Percentiles rank a stretch among this genome's conserved stretches.
Evolutionary conservation across 2,797 vertebrate species (phyloP).

Genomic region (Cacajao melanocephalus): DNA sequence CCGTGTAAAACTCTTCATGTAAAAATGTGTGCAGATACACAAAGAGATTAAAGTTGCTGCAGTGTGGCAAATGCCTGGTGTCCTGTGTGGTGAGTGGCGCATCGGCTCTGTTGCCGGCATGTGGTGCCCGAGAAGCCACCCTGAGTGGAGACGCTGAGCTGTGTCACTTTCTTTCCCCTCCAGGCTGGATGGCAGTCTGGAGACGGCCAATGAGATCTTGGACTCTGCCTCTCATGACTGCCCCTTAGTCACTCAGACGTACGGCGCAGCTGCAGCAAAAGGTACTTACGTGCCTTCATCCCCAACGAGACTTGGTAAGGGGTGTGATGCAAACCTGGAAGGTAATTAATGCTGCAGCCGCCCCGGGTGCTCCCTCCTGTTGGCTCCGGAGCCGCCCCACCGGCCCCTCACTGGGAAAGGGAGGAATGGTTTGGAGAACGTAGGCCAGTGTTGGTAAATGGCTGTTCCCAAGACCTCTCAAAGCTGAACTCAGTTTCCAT

Average conservation of each 20-base stretch:
- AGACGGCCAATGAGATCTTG: slow-evolving; percentile 94
- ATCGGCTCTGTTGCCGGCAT: background rate
- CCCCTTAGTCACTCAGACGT: slow-evolving; percentile 93
- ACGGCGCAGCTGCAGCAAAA: slow-evolving; percentile 91
- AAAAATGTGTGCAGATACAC: rapidly evolving
- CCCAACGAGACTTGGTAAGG: slow-evolving; percentile 87
- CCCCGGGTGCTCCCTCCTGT: rapidly evolving
- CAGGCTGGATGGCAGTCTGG: slow-evolving; percentile 96
- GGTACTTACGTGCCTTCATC: slow-evolving; percentile 87
- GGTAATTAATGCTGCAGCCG: background rate
- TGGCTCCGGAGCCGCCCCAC: rapidly evolving
- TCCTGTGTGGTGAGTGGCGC: background rate
- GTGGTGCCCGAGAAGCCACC: background rate
- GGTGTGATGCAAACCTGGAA: slow-evolving; percentile 29
- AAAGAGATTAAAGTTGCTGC: rapidly evolving
- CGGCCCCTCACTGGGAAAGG: rapidly evolving
- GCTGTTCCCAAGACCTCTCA: background rate
- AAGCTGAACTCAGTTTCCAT: too few relatives aligned
- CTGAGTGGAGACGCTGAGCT: background rate
- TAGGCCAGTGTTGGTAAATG: rapidly evolving
- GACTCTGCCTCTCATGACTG: slow-evolving; percentile 96
- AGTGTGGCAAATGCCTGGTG: rapidly evolving
- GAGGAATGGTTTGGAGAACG: background rate
- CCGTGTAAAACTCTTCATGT: rapidly evolving
- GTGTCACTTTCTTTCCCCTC: background rate